These are phyloP conservation scores for Eilema depressum DNA, from an alignment of 2,888 invertebrate genomes.

Conservation along the genomic window DNA sequence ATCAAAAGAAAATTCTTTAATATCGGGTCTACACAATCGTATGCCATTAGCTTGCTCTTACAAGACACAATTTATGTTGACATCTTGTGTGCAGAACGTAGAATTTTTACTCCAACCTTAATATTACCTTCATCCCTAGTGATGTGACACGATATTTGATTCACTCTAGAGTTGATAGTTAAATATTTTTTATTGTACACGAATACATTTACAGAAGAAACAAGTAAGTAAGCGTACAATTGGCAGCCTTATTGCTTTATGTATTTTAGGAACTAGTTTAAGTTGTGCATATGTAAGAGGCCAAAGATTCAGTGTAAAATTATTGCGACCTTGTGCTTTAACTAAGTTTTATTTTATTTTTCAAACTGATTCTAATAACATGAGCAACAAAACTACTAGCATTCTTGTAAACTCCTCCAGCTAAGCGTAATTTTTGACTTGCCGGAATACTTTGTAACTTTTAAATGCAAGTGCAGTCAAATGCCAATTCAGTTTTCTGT, in stretches of 20 bases:
- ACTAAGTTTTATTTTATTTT: neutral
- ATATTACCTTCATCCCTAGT: conserved; percentile 75
- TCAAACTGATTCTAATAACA: no score
- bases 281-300: neutral
- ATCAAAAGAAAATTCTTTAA: conserved; percentile 61
- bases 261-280: neutral
- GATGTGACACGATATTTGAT: conserved; percentile 27
- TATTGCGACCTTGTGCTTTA: neutral
- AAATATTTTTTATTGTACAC: no score
- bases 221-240: no score
- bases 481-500: neutral
- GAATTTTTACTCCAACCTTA: conserved; percentile 79
- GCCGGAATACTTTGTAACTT: no score
- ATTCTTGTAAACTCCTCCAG: no score
- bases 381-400: no score
- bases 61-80: conserved; percentile 79
- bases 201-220: no score
- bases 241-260: no score
- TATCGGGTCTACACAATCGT: conserved; percentile 66
- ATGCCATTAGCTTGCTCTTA: conserved; percentile 81
- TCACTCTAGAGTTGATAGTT: neutral
- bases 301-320: neutral
- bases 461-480: neutral
- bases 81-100: conserved; percentile 69
- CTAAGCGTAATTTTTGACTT: no score